phyloP scores from a whole-genome alignment of 2,888 invertebrate species.

The Lordiphosa andalusiaca region DNA sequence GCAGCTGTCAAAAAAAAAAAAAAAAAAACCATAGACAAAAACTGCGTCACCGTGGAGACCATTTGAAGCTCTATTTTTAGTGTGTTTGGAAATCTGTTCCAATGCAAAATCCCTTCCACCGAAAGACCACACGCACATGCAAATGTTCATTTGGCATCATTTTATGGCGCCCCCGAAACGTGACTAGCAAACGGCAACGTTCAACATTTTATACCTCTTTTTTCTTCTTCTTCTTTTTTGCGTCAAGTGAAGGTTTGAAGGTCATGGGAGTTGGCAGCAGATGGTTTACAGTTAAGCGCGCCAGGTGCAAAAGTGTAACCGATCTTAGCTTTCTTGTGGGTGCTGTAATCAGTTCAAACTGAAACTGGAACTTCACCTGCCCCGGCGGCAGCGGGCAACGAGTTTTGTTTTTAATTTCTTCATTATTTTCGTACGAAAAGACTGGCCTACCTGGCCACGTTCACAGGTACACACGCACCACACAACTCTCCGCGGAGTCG shows the following conservation, averaged over 20 bases:
- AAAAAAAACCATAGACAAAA: constrained; percentile 16
- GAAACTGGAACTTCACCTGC: constrained; percentile 30
- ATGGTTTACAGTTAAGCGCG: constrained; percentile 55
- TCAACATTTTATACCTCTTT: constrained; percentile 25
- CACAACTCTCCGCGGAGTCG: constrained; percentile 18
- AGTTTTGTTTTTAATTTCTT: constrained; percentile 61
- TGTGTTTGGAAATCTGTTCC: background rate
- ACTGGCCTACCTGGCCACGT: constrained; percentile 32
- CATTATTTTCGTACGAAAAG: constrained; percentile 72
- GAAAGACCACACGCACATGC: constrained; percentile 41
- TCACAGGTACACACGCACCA: constrained; percentile 16
- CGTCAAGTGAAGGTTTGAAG: constrained; percentile 54
- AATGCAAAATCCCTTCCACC: constrained; percentile 1
- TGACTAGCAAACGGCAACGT: constrained; percentile 58
- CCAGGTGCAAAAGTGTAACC: constrained; percentile 14
- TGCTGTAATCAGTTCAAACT: constrained; percentile 49
- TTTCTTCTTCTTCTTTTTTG: constrained; percentile 19
- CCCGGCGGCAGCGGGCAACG: constrained; percentile 9
- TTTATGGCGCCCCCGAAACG: constrained; percentile 71
- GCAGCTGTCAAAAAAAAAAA: constrained; percentile 39
- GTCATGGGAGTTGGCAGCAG: constrained; percentile 48
- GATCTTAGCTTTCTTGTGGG: background rate
- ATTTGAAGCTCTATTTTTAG: constrained; percentile 29
- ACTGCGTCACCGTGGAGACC: constrained; percentile 11
- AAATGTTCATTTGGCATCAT: constrained; percentile 57